These are phyloP conservation scores for Danio albolineatus DNA, from an alignment of 2,797 vertebrate genomes.

Conservation along the genomic window DNA sequence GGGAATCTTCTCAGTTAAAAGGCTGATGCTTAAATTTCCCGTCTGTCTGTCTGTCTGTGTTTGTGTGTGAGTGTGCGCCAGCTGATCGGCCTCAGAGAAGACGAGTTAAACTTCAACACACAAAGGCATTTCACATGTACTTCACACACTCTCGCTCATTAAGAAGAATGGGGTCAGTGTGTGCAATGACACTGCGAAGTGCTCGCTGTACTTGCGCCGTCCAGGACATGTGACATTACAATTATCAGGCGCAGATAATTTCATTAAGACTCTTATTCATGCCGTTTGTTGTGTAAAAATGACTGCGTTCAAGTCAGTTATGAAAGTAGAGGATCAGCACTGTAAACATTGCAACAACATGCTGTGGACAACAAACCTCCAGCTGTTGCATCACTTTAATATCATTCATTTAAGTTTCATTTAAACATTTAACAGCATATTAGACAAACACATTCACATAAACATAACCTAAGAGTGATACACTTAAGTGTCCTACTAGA, in stretches of 20 bases:
- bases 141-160: background rate
- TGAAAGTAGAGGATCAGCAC: too few relatives aligned
- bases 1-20: background rate
- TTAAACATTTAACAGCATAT: too few relatives aligned
- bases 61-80: background rate
- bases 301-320: background rate
- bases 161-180: background rate
- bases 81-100: background rate
- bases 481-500: too few relatives aligned
- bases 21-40: background rate
- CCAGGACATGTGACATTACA: background rate
- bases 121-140: background rate
- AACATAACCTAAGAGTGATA: too few relatives aligned
- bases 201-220: background rate
- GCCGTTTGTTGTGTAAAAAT: background rate
- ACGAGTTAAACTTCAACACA: background rate
- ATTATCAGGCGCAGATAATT: background rate
- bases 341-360: too few relatives aligned
- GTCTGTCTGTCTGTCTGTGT: background rate
- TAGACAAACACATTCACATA: too few relatives aligned
- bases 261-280: background rate
- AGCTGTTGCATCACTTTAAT: too few relatives aligned
- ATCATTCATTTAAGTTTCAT: too few relatives aligned
- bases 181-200: background rate
- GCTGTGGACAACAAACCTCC: too few relatives aligned